Evolutionary conservation across 1,140 invertebrate species (phyloP), one percentile per base, ranked within the genome.

Genomic region (Linepithema humile): DNA sequence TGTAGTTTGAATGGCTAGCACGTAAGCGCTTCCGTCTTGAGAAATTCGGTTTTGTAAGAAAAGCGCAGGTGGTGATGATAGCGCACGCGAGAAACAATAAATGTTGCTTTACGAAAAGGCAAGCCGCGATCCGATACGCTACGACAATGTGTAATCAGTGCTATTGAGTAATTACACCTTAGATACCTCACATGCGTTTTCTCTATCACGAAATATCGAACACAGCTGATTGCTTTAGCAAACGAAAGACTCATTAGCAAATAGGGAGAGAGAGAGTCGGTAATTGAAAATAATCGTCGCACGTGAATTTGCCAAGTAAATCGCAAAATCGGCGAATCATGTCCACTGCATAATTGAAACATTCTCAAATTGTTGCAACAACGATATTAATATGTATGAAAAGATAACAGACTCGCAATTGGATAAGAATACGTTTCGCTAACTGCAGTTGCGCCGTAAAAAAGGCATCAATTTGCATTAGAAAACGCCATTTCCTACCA

Each of bases 41-140:
- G 40, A 75, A 83, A 83, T 80, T 80, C n/a, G 26, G 2, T 80
- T 72, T 67, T 64, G 73, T 2, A 65, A 77, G 59, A 10, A 48
- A 77, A 64, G 17, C 60, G 29, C 15, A 29, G 12, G 29, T 62
- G 26, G 72, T 74, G 57, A 72, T 45, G 29, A 43, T 26, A 29
- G 9, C 9, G 50, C 26, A 32, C 17, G 17, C 12, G 57, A 45
- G 5, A 17, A 48, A 12, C 40, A 75, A 40, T 75, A 75, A 64
- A 64, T 45, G n/a, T 9, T 17, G 50, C 20, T 26, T 55, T 12
- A 64, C 43, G 20, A 48, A 29, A 65, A 32, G n/a, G n/a, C 40
- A 48, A 35, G 40, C 26, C 45, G 73, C 40, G 26, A 74, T 74
- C 10, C 55, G 72, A 60, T 23, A 64, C 59, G 73, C 38, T 43